Percentiles rank a stretch among this genome's conserved stretches.
Conservation (phyloP, 2,797 vertebrate genomes). For the Tokudaia tokunoshimensis region DNA sequence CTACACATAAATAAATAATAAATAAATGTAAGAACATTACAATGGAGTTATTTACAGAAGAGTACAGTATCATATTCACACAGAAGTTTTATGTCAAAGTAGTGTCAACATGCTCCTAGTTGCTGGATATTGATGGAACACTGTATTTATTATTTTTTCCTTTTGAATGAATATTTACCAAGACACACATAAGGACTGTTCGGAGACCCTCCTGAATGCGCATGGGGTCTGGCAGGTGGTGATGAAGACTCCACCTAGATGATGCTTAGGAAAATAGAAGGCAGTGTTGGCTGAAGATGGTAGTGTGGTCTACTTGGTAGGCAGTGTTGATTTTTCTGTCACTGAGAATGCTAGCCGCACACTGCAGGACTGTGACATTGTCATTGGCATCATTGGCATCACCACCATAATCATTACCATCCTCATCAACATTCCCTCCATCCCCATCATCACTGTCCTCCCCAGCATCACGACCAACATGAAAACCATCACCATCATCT, state of each 20-base stretch:
- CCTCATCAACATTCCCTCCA: neutral
- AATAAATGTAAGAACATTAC: neutral
- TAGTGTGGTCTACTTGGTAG: fast-evolving
- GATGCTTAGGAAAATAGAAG: neutral
- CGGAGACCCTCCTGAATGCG: neutral
- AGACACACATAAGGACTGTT: neutral
- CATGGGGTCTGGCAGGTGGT: neutral
- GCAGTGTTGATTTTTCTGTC: neutral
- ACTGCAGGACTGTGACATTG: neutral
- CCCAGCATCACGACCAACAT: neutral
- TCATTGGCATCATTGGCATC: neutral
- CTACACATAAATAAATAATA: neutral
- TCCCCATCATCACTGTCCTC: neutral
- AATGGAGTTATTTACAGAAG: neutral
- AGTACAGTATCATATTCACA: neutral
- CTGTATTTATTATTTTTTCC: neutral
- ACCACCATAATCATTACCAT: too few species aligned
- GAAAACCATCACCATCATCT: too few species aligned
- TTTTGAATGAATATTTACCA: neutral
- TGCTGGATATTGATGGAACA: neutral
- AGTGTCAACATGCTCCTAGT: too few species aligned
- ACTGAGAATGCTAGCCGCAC: neutral
- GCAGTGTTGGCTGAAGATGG: neutral
- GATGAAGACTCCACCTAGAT: neutral
- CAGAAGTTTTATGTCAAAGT: neutral